Conservation (phyloP, 2,113 vertebrate species). For the Geococcyx californianus region DNA sequence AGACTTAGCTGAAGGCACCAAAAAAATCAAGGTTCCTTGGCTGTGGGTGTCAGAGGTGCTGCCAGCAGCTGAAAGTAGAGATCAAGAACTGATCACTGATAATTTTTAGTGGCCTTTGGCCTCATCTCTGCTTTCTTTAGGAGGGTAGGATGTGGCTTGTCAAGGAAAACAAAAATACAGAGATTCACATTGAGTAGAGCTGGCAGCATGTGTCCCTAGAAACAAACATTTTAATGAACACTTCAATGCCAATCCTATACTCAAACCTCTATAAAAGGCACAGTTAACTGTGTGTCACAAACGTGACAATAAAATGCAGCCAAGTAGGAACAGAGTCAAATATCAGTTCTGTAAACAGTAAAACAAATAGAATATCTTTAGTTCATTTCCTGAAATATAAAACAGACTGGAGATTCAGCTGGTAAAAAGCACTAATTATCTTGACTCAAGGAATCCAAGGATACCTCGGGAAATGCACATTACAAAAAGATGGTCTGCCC, state of each 20-base stretch:
- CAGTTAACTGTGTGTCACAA: neutral
- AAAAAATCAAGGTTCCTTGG: neutral
- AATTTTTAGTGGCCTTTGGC: neutral
- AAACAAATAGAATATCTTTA: constrained; percentile 34
- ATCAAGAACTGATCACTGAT: neutral
- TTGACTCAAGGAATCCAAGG: neutral
- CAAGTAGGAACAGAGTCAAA: constrained; percentile 29
- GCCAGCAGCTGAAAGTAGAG: neutral
- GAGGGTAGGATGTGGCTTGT: neutral
- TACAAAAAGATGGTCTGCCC: neutral
- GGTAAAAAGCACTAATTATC: constrained; percentile 45
- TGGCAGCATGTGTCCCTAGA: neutral
- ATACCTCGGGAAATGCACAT: neutral
- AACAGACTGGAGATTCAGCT: neutral
- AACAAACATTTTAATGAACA: constrained; percentile 47
- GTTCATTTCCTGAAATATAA: neutral
- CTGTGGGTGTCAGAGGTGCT: neutral
- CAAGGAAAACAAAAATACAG: neutral
- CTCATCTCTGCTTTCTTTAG: neutral
- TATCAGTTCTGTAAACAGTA: neutral
- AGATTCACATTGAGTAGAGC: neutral
- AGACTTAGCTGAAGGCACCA: neutral
- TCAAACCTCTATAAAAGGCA: neutral
- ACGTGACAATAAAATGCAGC: constrained; percentile 9
- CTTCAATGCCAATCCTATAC: neutral